These are phyloP conservation scores for Anabacerthia variegaticeps DNA, from an alignment of 2,797 vertebrate genomes.

Conservation along the genomic window DNA sequence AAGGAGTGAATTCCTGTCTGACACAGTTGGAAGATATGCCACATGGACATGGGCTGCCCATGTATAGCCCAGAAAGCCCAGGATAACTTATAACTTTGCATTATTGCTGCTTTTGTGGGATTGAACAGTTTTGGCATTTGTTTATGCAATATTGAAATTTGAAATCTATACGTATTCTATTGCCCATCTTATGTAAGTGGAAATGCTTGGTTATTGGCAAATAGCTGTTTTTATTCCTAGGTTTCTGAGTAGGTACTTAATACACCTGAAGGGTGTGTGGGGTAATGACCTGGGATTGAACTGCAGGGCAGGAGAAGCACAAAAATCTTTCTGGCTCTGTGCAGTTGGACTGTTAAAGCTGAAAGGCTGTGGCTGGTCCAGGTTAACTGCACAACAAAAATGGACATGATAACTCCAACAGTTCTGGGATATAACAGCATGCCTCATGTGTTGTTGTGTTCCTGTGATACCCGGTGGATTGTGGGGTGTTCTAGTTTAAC, in stretches of 20 bases:
- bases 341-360: neutral
- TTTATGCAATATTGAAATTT: neutral
- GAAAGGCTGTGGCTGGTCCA: neutral
- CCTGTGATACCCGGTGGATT: neutral
- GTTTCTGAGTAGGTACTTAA: neutral
- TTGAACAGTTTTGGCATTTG: neutral
- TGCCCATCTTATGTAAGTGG: neutral
- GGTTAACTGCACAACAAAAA: neutral
- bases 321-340: neutral
- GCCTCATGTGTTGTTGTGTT: accelerated
- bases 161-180: neutral
- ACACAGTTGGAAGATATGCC: neutral
- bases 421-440: neutral
- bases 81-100: neutral
- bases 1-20: neutral
- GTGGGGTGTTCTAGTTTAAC: accelerated
- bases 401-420: accelerated
- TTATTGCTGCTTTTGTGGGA: neutral
- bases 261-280: neutral
- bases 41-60: accelerated
- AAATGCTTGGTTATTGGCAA: neutral
- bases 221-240: neutral
- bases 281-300: neutral
- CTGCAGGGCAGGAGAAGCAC: accelerated
- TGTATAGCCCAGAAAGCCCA: neutral